phyloP scores from a whole-genome alignment of 2,888 invertebrate genomes.

The Brachypalpus laphriformis region DNA sequence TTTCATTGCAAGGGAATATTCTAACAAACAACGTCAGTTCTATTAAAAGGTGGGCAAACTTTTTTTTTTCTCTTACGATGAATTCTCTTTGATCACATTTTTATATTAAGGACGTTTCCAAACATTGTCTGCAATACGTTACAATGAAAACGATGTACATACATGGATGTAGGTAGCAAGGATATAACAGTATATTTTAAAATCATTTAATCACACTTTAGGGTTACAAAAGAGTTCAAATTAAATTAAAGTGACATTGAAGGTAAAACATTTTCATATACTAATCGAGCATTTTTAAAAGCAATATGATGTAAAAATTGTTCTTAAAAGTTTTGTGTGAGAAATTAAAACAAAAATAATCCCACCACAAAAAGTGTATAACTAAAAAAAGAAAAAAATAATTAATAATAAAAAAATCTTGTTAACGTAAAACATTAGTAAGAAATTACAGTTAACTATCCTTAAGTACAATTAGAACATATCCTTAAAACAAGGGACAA shows the following conservation, averaged over 20 bases:
- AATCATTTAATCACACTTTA: no score
- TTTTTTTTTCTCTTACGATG: no score
- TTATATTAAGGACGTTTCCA: no score
- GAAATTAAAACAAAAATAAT: constrained; percentile 32
- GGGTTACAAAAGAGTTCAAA: neutral
- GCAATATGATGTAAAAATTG: constrained; percentile 17
- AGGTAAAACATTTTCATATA: neutral
- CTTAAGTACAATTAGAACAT: constrained; percentile 52
- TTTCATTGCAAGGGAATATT: no score
- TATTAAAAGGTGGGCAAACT: no score
- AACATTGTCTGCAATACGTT: no score
- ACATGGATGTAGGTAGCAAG: no score
- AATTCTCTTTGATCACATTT: no score
- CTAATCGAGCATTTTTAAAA: neutral
- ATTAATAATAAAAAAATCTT: constrained; percentile 13
- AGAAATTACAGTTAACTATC: constrained; percentile 49
- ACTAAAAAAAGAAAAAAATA: neutral
- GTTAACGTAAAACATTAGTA: constrained; percentile 18
- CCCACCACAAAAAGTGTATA: constrained; percentile 36
- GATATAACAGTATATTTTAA: no score
- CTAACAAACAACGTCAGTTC: no score
- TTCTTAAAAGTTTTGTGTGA: constrained; percentile 10
- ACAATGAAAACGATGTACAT: no score
- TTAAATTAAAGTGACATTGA: neutral
- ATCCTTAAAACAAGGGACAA: constrained; percentile 64